phyloP scores from a whole-genome alignment of 2,888 invertebrate species.

The Meiosimyza platycephala region DNA sequence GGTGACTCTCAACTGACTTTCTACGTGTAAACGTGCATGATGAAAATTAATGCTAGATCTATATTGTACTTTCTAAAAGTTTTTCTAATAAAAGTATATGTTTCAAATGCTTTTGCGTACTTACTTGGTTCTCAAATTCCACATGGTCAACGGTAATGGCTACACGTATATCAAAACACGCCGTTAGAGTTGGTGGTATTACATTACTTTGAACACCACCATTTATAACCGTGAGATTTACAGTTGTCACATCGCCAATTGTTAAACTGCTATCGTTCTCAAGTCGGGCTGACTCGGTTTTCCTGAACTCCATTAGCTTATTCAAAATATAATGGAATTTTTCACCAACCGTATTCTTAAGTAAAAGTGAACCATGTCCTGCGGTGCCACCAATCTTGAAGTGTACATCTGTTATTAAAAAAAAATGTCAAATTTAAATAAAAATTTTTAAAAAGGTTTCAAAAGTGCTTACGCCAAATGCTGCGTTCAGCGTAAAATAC shows the following conservation, averaged over 20 bases:
- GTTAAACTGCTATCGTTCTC: slow-evolving; percentile 68
- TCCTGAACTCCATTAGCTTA: slow-evolving; percentile 74
- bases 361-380: slow-evolving; percentile 82
- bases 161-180: slow-evolving; percentile 75
- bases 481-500: slow-evolving; percentile 75
- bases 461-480: slow-evolving; percentile 74
- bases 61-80: background rate
- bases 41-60: too few relatives aligned
- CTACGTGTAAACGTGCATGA: too few relatives aligned
- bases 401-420: slow-evolving; percentile 70
- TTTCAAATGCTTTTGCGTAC: background rate
- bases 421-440: background rate
- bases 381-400: slow-evolving; percentile 78
- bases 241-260: slow-evolving; percentile 79
- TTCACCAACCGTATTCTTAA: slow-evolving; percentile 78
- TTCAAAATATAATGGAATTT: slow-evolving; percentile 75
- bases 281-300: slow-evolving; percentile 71
- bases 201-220: slow-evolving; percentile 88
- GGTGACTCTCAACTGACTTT: too few relatives aligned
- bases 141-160: slow-evolving; percentile 71
- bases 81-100: background rate
- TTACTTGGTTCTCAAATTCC: slow-evolving; percentile 73
- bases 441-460: background rate
- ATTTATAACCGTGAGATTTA: slow-evolving; percentile 77
- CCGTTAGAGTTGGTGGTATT: slow-evolving; percentile 77